A percentile compares a stretch with the other conserved stretches of the same genome.
phyloP scores from a whole-genome alignment of 1,140 invertebrate genomes.

The Pseudomyrmex gracilis region DNA sequence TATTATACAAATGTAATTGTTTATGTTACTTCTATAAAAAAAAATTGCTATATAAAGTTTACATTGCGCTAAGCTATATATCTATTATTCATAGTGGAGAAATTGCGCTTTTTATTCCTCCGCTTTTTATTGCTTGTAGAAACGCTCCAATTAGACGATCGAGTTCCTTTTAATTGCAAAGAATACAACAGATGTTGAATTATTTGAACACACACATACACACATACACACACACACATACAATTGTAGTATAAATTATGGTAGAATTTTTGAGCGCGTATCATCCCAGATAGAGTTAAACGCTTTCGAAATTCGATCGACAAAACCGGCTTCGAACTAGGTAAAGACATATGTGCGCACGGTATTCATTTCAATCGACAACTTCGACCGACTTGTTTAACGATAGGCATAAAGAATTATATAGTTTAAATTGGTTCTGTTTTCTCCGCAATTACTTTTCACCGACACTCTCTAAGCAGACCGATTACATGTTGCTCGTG shows the following conservation, averaged over 20 bases:
- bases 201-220: neutral
- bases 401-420: constrained; percentile 46
- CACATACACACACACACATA: no score
- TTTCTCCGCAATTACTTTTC: constrained; percentile 63
- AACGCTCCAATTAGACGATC: neutral
- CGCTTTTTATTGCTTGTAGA: neutral
- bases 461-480: constrained; percentile 57
- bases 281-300: neutral
- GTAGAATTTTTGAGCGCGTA: neutral
- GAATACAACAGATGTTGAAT: neutral
- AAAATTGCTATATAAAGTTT: neutral
- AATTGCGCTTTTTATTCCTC: neutral
- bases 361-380: constrained; percentile 44
- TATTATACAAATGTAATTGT: neutral
- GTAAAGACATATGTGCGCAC: constrained; percentile 34
- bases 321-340: neutral
- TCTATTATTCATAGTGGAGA: neutral
- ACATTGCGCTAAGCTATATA: neutral
- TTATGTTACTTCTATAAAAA: constrained; percentile 11
- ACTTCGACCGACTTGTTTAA: constrained; percentile 60
- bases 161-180: neutral
- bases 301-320: neutral
- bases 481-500: neutral
- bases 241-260: constrained; percentile 5
- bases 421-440: constrained; percentile 52